Conservation (phyloP, 2,888 invertebrate genomes). For the Euclidia mi region DNA sequence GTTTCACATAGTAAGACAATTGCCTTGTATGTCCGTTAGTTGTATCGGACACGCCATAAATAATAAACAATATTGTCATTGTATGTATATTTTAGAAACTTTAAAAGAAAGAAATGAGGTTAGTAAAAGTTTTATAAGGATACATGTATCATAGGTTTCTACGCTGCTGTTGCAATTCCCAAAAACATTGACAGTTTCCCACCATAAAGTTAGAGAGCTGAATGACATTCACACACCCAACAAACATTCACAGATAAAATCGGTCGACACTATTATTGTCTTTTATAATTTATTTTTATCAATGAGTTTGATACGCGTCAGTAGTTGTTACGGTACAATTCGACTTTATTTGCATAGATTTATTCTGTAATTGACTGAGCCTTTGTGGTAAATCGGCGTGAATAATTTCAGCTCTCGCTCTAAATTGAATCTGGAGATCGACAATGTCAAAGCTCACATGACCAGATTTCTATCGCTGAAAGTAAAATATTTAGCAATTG, state of each 20-base stretch:
- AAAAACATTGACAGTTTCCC: slow-evolving; percentile 4
- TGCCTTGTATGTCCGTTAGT: slow-evolving; percentile 57
- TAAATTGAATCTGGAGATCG: neutral
- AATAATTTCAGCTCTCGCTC: slow-evolving; percentile 34
- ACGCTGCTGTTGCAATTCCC: too few species aligned
- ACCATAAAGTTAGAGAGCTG: slow-evolving; percentile 13
- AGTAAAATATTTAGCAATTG: too few species aligned
- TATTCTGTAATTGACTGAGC: slow-evolving; percentile 53
- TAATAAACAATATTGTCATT: slow-evolving; percentile 64
- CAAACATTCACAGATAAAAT: slow-evolving; percentile 70
- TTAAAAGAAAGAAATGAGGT: slow-evolving; percentile 36
- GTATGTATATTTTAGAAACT: slow-evolving; percentile 56
- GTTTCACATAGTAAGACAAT: slow-evolving; percentile 72
- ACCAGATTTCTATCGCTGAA: slow-evolving; percentile 12
- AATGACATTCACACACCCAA: slow-evolving; percentile 37
- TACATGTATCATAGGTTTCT: too few species aligned
- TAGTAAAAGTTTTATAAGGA: too few species aligned
- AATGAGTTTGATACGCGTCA: slow-evolving; percentile 83
- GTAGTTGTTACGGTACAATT: slow-evolving; percentile 69
- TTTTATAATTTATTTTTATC: slow-evolving; percentile 78
- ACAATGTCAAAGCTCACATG: neutral
- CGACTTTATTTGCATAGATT: slow-evolving; percentile 62
- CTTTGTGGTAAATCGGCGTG: slow-evolving; percentile 57
- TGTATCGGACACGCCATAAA: slow-evolving; percentile 59
- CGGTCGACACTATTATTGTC: slow-evolving; percentile 73